A percentile compares a stretch with the other conserved stretches of the same genome.
Conservation (phyloP, 2,797 vertebrate genomes). For the Macroramphosus scolopax region DNA sequence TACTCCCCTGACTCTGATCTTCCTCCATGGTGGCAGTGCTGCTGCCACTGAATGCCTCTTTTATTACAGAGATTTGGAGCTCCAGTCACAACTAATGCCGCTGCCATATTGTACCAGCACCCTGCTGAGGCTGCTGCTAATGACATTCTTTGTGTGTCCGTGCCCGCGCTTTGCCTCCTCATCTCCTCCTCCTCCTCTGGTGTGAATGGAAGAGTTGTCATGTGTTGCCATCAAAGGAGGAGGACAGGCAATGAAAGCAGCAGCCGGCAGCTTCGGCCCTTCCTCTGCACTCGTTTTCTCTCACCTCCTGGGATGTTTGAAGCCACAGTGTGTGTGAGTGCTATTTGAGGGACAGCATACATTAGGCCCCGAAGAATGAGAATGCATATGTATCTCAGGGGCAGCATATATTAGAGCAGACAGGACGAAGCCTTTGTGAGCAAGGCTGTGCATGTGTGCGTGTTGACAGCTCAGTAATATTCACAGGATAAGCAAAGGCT, state of each 20-base stretch:
- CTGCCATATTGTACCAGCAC: constrained; percentile 68
- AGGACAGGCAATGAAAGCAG: constrained; percentile 41
- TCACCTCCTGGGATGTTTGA: constrained; percentile 38
- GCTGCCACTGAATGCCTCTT: constrained; percentile 58
- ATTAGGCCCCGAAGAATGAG: constrained; percentile 10
- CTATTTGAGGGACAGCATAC: constrained; percentile 18
- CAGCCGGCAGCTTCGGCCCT: constrained; percentile 23
- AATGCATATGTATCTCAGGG: constrained; percentile 26
- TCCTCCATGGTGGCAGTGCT: constrained; percentile 45
- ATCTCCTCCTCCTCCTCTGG: constrained; percentile 42
- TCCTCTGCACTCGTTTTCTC: constrained; percentile 18
- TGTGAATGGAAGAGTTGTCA: constrained; percentile 67
- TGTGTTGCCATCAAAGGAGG: constrained; percentile 53
- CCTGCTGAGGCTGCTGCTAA: constrained; percentile 65
- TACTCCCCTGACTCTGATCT: constrained; percentile 25
- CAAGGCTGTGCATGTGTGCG: neutral
- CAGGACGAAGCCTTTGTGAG: constrained; percentile 9
- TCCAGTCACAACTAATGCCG: constrained; percentile 59
- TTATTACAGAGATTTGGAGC: constrained; percentile 62
- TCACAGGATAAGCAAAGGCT: constrained; percentile 11
- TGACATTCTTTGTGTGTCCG: constrained; percentile 68
- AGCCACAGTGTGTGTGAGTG: constrained; percentile 3
- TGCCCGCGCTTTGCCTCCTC: constrained; percentile 45
- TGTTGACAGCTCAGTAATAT: constrained; percentile 1
- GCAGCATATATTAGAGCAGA: constrained; percentile 6